These are phyloP conservation scores for Sphinx pinastri DNA, from an alignment of 2,888 invertebrate genomes.

Conservation along the genomic window DNA sequence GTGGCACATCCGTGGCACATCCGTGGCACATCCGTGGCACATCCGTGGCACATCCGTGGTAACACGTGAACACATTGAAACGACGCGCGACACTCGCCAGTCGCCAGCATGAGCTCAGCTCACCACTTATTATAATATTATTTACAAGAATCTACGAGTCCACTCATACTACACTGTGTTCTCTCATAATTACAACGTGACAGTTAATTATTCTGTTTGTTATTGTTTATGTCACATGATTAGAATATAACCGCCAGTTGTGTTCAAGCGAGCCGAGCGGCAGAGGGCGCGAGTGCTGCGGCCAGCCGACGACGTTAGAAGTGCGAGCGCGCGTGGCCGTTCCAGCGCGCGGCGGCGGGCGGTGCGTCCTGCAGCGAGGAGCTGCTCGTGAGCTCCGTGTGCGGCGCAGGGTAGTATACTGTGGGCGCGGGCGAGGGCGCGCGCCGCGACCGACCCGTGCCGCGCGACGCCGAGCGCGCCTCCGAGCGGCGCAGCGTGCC, in stretches of 20 bases:
- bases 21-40: too few relatives aligned
- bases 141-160: background rate
- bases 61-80: background rate
- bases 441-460: slow-evolving; percentile 43
- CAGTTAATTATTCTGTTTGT: background rate
- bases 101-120: background rate
- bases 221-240: background rate
- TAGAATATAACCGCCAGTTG: too few relatives aligned
- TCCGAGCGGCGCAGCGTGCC: slow-evolving; percentile 69
- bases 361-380: slow-evolving; percentile 41
- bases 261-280: background rate
- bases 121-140: background rate
- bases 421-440: slow-evolving; percentile 54
- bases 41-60: background rate
- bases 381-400: slow-evolving; percentile 46
- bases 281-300: background rate
- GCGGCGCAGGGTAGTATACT: slow-evolving; percentile 68
- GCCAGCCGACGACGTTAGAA: slow-evolving; percentile 45
- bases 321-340: slow-evolving; percentile 56
- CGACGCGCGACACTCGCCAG: background rate
- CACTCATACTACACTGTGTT: background rate
- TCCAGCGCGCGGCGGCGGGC: slow-evolving; percentile 49
- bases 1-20: too few relatives aligned
- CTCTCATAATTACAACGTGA: background rate
- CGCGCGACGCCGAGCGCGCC: slow-evolving; percentile 43